Evolutionary conservation across 2,888 invertebrate species (phyloP), one percentile per base, ranked within the genome.

Genomic region (Sminthurides aquaticus): DNA sequence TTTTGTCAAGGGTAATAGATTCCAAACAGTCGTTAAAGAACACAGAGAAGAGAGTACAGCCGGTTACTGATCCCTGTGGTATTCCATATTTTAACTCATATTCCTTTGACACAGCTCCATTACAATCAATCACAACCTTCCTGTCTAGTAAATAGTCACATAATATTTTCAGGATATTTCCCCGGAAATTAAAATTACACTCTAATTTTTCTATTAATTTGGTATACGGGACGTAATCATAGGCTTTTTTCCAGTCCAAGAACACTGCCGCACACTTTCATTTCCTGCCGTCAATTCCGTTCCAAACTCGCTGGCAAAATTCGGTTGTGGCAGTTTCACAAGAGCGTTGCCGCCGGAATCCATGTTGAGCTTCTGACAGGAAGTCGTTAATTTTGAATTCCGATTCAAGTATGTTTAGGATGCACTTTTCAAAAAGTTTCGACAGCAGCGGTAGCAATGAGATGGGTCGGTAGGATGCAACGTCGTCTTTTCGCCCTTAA

Each of bases 351-450:
- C 29, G 26, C 1, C 60, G 26, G 26, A 60, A 60, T 3, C 60
- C 60, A 26, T 60, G 49, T 25, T 60, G 49, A 26, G 48, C 20
- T 25, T 2, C 34, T 20, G 48, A 27, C 3, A 60, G 60, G 2
- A 49, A 18, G 2, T 49, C 8, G 1, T 49, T 25, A 20, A 2
- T 25, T 20, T 60, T 49, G 2, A 49, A 22, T 2, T 8, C 3
- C 15, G 1, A 24, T 2, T 25, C n/a, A 11, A 60, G 25, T 24
- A 27, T 60, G 5, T 49, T 18, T 15, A 25, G 48, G 2, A 60
- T 48, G n/a, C 48, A 27, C 27, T 48, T 60, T 60, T 60, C 60
- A 2, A 60, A 25, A 18, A 60, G 22, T 60, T 60, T 60, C 18
- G 22, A 43, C 11, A 60, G 8, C 3, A 49, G 8, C 24, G 48